Conservation (phyloP, 2,888 invertebrate genomes). For the Globia sparganii region DNA sequence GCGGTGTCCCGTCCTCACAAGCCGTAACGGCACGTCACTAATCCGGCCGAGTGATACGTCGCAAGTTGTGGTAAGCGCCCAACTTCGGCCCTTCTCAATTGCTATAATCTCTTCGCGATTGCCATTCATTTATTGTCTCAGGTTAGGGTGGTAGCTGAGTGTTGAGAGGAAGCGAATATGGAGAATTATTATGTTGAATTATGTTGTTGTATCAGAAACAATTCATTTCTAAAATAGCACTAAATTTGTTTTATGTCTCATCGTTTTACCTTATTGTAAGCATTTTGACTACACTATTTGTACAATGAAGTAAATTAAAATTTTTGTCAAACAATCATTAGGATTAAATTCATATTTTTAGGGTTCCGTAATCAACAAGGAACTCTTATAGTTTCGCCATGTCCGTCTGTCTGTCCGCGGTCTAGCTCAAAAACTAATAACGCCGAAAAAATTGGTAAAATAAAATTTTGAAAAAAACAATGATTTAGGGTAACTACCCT, state of each 20-base stretch:
- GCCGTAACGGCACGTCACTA: conserved; percentile 43
- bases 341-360: too few relatives aligned
- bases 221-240: not conserved
- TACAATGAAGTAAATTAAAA: not conserved
- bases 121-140: conserved; percentile 86
- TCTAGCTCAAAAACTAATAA: too few relatives aligned
- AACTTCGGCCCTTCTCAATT: conserved; percentile 82
- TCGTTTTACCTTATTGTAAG: not conserved
- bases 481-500: too few relatives aligned
- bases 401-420: too few relatives aligned
- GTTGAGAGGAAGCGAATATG: conserved; percentile 24
- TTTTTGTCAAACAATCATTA: not conserved
- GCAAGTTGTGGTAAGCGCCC: conserved; percentile 71
- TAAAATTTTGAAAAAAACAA: too few relatives aligned
- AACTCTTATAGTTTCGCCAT: too few relatives aligned
- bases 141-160: conserved; percentile 25
- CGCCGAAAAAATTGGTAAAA: too few relatives aligned
- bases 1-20: conserved; percentile 25
- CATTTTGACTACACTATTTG: not conserved
- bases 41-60: conserved; percentile 44
- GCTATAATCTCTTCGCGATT: conserved; percentile 86
- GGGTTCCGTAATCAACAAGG: too few relatives aligned
- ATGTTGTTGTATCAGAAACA: not conserved
- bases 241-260: not conserved
- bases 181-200: not conserved